phyloP scores from a whole-genome alignment of 1,140 invertebrate species.

The Penaeus vannamei region DNA sequence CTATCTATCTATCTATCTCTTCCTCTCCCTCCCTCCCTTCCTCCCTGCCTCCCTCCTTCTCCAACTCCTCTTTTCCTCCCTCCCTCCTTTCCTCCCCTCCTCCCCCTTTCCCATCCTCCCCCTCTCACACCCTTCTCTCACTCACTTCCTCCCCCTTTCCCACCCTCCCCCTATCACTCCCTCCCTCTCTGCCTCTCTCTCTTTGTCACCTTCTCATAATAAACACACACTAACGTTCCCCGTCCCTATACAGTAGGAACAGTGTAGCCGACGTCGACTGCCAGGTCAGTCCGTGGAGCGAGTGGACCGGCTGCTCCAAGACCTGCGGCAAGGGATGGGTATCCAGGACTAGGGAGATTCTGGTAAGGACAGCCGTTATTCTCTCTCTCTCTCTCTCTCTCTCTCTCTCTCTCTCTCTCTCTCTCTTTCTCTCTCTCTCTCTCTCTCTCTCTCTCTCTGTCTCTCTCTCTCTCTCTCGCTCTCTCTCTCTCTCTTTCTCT shows the following conservation, averaged over 20 bases:
- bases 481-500: slow-evolving; percentile 13
- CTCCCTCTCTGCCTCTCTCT: neutral
- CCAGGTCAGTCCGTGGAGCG: slow-evolving; percentile 70
- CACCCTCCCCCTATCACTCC: neutral
- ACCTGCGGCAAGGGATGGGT: slow-evolving; percentile 70
- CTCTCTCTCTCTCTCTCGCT: no score
- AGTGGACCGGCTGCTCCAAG: slow-evolving; percentile 72
- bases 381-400: no score
- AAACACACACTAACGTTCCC: no score
- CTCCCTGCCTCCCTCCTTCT: neutral
- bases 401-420: no score
- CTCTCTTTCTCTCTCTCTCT: no score
- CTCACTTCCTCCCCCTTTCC: neutral
- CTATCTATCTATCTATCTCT: neutral
- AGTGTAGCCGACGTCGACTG: slow-evolving; percentile 68
- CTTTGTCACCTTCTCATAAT: neutral
- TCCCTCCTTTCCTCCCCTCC: neutral
- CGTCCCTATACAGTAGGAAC: slow-evolving; percentile 68
- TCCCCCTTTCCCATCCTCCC: neutral
- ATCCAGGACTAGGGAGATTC: neutral
- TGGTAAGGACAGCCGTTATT: no score
- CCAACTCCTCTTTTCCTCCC: neutral
- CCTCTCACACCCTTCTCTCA: neutral
- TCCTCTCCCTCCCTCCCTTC: neutral
- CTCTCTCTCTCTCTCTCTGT: no score